Evolutionary conservation across 2,888 invertebrate species (phyloP), one percentile per base, ranked within the genome.

Genomic region (Schizotus pectinicornis): DNA sequence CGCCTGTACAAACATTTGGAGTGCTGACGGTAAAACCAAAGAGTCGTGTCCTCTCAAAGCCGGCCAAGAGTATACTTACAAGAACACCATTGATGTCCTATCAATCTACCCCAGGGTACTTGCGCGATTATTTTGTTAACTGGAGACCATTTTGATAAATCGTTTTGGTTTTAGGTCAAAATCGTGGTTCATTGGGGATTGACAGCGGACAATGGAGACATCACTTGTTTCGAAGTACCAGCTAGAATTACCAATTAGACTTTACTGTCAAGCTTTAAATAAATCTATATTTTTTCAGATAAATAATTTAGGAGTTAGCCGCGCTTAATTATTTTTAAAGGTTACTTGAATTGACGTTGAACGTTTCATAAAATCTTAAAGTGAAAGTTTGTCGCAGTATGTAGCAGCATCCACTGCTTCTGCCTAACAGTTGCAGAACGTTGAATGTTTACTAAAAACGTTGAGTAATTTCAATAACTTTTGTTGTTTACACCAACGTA

Each of bases 61-160:
- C 5, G 89, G 87, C 38, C 81, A 81, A 58, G 84, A 84, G 9
- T 93, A 93, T 71, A 62, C 83, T 6, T 93, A 91, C 78, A 90
- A 85, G 70, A 88, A 88, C 67, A 75, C 78, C 48, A 85, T 89
- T 65, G 81, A 84, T 31, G 77, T 86, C 3, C 67, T 82, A n/a
- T 70, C 74, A n/a, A 69, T 82, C 49, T 86, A 85, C 75, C 86
- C 86, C 0, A 80, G 77, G 78, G 85, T 85, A 74, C 5, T 22
- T 3, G 22, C 5, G 22, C 3, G 5, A 12, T 38, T 43, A 6
- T 14, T 11, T 13, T 22, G 9, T 43, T 14, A 31, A 43, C 11
- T 45, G 22, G 7, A 31, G 7, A 45, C 22, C 22, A n/a, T n/a
- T 50, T 50, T 30, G 13, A 38, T 30, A 8, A 34, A 36, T 53